Percentiles rank a stretch among this genome's conserved stretches.
These are phyloP conservation scores for Epinephelus malabaricus DNA, from an alignment of 2,797 vertebrate genomes.

Conservation along the genomic window DNA sequence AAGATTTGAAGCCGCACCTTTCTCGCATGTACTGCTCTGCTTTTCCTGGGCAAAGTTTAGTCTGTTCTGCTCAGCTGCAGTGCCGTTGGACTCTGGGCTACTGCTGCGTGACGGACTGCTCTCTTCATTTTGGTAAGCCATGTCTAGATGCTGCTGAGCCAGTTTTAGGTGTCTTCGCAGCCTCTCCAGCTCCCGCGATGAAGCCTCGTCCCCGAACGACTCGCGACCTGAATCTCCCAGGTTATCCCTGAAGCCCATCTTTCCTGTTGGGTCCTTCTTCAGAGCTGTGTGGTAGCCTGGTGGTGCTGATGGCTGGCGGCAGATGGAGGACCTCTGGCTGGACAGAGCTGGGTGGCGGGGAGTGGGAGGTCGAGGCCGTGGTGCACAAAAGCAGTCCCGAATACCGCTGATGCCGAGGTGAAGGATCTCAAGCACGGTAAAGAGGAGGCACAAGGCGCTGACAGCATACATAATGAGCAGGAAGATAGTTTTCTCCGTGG, in stretches of 20 bases:
- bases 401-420: conserved; percentile 92
- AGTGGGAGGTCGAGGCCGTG: conserved; percentile 48
- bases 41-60: conserved; percentile 96
- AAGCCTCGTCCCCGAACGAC: conserved; percentile 82
- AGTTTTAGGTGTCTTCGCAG: conserved; percentile 90
- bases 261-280: conserved; percentile 86
- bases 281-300: conserved; percentile 91
- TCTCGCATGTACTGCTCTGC: conserved; percentile 87
- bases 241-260: conserved; percentile 86
- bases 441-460: conserved; percentile 90
- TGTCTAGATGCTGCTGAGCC: conserved; percentile 92
- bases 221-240: conserved; percentile 83
- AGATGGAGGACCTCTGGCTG: conserved; percentile 72
- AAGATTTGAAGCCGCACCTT: conserved; percentile 72
- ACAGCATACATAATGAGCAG: conserved; percentile 93
- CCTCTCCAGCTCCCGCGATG: conserved; percentile 86
- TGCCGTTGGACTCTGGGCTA: conserved; percentile 93
- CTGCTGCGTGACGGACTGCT: conserved; percentile 90
- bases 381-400: conserved; percentile 86
- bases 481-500: conserved; percentile 96
- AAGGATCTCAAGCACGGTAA: conserved; percentile 91
- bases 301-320: conserved; percentile 88
- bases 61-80: conserved; percentile 92
- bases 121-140: conserved; percentile 90
- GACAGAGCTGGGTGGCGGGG: conserved; percentile 51